These are phyloP conservation scores for Exaiptasia diaphana DNA, from an alignment of 64 coral and sea anemone genomes.

Conservation along the genomic window DNA sequence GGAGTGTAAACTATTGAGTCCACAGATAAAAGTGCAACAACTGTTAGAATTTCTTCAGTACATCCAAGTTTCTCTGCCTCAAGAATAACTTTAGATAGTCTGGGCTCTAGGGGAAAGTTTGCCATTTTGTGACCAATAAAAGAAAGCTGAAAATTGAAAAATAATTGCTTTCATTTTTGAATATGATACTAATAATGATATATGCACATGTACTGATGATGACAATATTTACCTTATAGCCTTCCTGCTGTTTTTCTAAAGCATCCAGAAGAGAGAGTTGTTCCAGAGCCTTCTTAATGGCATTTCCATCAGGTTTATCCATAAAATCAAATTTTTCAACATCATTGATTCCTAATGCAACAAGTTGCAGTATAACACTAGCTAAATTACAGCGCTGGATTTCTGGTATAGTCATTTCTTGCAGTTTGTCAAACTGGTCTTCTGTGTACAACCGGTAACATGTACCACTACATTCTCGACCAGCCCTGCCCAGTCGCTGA, in stretches of 20 bases:
- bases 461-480: conserved; percentile 74
- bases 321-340: conserved; percentile 87
- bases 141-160: conserved; percentile 59
- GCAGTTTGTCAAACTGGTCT: conserved; percentile 84
- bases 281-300: conserved; percentile 74
- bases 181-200: neutral
- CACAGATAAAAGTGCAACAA: conserved; percentile 79
- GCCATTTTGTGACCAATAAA: conserved; percentile 76
- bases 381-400: conserved; percentile 86
- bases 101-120: conserved; percentile 80
- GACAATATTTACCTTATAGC: conserved; percentile 44
- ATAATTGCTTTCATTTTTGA: neutral
- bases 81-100: conserved; percentile 75
- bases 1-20: conserved; percentile 90
- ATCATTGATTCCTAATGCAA: conserved; percentile 78
- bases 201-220: neutral
- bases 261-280: conserved; percentile 73
- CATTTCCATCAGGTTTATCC: conserved; percentile 60
- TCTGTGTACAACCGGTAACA: conserved; percentile 95
- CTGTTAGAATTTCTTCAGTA: conserved; percentile 87
- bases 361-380: conserved; percentile 79
- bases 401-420: conserved; percentile 72
- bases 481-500: conserved; percentile 80
- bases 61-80: conserved; percentile 67
- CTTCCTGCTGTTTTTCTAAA: conserved; percentile 33